Base-by-base conservation (phyloP, 2,797 vertebrate species). In the Arnoldichthys spilopterus region DNA sequence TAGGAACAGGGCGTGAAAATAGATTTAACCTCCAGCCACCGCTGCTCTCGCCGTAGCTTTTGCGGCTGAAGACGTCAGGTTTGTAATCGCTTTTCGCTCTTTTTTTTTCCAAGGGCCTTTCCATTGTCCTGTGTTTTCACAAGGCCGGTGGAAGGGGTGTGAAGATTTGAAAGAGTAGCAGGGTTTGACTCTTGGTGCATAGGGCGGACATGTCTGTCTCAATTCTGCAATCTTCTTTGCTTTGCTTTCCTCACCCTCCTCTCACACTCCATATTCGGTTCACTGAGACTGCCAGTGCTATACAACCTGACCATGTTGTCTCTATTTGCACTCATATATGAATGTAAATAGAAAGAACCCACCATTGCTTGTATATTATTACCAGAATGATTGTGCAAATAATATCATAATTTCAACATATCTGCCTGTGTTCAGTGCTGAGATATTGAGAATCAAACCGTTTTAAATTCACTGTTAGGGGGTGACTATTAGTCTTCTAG, bases 1-100 rank as follows among this genome's bases (percentile, higher is more conserved):
- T 94, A 93, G 94, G 93, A 94, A 94, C 93, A 94, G 92, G 92
- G 91, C 92, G 92, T 92, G 93, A 94, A 94, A 93, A 94, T 92
- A 94, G 93, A 94, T 95, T 94, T 95, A 94, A 96, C 94, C 94
- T 94, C 94, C 93, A 93, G 93, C 92, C 90, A 78, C 76, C 90
- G 93, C 94, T 86, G 91, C 94, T 94, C 88, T 91, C 89, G 34
- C 90, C 88, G 69, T 85, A 90, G 90, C 89, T 92, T 93, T 92
- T 93, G 89, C 90, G 90, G 93, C 93, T 93, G 56, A 92, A 77
- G 77, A 79, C 47, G 72, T 67, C 91, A 92, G 91, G 91, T 94
- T 92, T 94, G 93, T 93, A 94, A 94, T 94, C 92, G 90, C 92
- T 93, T 61, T 94, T 79, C 45, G 89, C 15, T 28, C 43, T 43